Evolutionary conservation across 2,113 vertebrate genomes (phyloP), one percentile per base, ranked within the genome.

Genomic region (Mixornis gularis): DNA sequence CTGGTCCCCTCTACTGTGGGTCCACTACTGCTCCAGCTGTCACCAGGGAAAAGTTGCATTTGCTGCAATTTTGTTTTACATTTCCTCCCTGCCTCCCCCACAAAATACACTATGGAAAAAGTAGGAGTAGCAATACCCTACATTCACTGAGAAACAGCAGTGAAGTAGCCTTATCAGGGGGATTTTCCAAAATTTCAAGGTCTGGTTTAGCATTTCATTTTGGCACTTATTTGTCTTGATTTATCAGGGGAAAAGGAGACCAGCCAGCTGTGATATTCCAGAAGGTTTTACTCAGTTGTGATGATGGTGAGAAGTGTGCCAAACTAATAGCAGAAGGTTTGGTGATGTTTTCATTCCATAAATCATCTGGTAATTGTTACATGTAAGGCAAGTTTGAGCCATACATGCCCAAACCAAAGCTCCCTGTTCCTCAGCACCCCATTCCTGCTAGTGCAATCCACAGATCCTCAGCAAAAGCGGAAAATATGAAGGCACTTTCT

Each of bases 11-110:
- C 43, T 51, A 0, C 0, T 34, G 12, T 30, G 17, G 21, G 18
- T 46, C 36, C 44, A 46, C 19, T 69, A 41, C 34, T 36, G 38
- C 15, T 58, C 34, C 51, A 52, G 68, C 13, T 69, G 13, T 38
- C 44, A 80, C 41, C 19, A 53, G 17, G 26, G 11, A 69, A 74
- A 90, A 73, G 4, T 21, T 90, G 41, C 14, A 16, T 46, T 51
- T 36, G 8, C 41, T 83, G 43, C 19, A 43, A 58, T 27, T 52
- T 76, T 79, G 12, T 48, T 82, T 53, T 38, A 38, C 6, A 29
- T 7, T 6, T 13, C 7, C 6, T 17, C 15, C 8, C 7, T 13
- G 3, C 8, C 15, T 58, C 3, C 16, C 1, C 3, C 1, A 1
- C 7, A 24, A 7, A 6, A 4, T n/a, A n/a, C 9, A 12, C 30